phyloP scores from a whole-genome alignment of 2,888 invertebrate genomes.

The Euspilapteryx auroguttella region DNA sequence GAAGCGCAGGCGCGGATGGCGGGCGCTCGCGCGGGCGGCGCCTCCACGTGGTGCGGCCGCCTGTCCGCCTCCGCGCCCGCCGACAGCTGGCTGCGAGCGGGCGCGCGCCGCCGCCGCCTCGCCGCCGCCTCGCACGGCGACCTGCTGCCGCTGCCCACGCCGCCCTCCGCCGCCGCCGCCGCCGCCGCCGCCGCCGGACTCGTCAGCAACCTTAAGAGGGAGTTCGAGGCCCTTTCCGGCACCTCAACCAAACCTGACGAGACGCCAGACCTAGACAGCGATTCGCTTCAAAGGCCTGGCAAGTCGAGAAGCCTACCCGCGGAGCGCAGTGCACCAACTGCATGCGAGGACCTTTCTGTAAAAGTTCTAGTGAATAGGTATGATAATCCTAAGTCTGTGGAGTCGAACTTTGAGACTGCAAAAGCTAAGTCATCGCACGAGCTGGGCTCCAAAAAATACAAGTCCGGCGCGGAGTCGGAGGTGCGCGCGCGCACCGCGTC shows the following conservation, averaged over 20 bases:
- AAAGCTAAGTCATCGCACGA: conserved; percentile 8
- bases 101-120: conserved; percentile 33
- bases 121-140: conserved; percentile 40
- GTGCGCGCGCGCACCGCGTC: conserved; percentile 18
- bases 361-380: conserved; percentile 76
- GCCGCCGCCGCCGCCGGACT: conserved; percentile 63
- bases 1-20: conserved; percentile 37
- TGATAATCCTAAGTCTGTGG: conserved; percentile 42
- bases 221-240: conserved; percentile 73
- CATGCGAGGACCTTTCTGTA: conserved; percentile 68
- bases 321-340: conserved; percentile 12
- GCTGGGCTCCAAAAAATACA: conserved; percentile 9
- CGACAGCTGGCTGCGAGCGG: conserved; percentile 50
- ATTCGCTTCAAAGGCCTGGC: conserved; percentile 14
- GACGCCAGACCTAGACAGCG: conserved; percentile 13
- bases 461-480: conserved; percentile 11
- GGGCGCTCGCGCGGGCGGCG: conserved; percentile 31
- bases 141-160: conserved; percentile 14
- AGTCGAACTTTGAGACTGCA: conserved; percentile 15
- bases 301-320: conserved; percentile 13
- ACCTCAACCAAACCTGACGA: not conserved
- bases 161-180: conserved; percentile 14
- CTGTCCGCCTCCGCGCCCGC: conserved; percentile 67
- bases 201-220: conserved; percentile 84
- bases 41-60: conserved; percentile 44